phyloP scores from a whole-genome alignment of 1,140 invertebrate species.

The Trypoxylus dichotomus region DNA sequence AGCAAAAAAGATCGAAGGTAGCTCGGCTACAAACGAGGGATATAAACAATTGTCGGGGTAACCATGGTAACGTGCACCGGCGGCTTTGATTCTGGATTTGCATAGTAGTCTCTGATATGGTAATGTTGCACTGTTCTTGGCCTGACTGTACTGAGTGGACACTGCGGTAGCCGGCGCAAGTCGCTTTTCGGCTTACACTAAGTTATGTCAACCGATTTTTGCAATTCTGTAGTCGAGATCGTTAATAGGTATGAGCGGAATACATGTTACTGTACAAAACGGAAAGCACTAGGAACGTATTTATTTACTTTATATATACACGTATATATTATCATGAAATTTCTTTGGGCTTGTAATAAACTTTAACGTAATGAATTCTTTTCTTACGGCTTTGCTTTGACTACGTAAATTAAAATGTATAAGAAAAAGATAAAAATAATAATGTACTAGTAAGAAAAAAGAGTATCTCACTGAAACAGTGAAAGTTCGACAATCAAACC shows the following conservation, averaged over 20 bases:
- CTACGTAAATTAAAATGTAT: too few relatives aligned
- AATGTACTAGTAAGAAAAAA: too few relatives aligned
- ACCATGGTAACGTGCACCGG: conserved; percentile 46
- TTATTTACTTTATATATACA: too few relatives aligned
- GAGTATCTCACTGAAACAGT: too few relatives aligned
- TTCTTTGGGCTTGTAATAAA: too few relatives aligned
- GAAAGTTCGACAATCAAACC: too few relatives aligned
- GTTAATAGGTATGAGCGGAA: not conserved
- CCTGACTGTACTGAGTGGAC: conserved; percentile 43
- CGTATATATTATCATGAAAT: too few relatives aligned
- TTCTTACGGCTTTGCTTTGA: too few relatives aligned
- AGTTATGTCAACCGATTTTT: conserved; percentile 51
- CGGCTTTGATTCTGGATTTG: conserved; percentile 45
- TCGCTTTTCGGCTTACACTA: conserved; percentile 50
- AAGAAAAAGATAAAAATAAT: too few relatives aligned
- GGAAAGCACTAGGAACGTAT: not conserved
- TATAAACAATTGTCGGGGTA: conserved; percentile 47
- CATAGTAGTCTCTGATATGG: conserved; percentile 49
- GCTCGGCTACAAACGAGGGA: conserved; percentile 43
- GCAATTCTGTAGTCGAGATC: conserved; percentile 40
- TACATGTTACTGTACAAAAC: not conserved
- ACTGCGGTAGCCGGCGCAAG: conserved; percentile 42
- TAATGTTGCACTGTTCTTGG: conserved; percentile 45
- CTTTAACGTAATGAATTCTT: too few relatives aligned
- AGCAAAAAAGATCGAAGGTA: conserved; percentile 34